These are phyloP conservation scores for Drosophila testacea DNA, from an alignment of 2,888 invertebrate genomes.

Conservation along the genomic window DNA sequence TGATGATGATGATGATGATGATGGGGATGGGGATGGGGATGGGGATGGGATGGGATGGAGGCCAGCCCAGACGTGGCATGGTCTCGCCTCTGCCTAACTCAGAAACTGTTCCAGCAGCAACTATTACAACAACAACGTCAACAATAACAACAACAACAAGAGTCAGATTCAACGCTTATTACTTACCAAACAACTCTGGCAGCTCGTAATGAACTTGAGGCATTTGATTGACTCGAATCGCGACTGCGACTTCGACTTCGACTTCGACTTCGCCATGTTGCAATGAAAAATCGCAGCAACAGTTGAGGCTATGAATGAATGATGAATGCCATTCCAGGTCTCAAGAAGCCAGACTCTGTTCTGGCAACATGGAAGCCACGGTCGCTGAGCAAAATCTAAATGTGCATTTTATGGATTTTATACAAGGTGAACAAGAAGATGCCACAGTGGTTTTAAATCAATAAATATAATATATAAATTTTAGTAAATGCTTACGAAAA, in stretches of 20 bases:
- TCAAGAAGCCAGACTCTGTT: conserved; percentile 19
- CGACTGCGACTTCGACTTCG: conserved; percentile 20
- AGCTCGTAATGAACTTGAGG: conserved; percentile 77
- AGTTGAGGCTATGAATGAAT: conserved; percentile 72
- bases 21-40: too few relatives aligned
- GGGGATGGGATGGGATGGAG: conserved; percentile 39
- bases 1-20: conserved; percentile 45
- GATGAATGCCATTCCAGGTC: conserved; percentile 65
- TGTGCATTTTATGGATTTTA: conserved; percentile 75
- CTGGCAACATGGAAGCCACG: conserved; percentile 54
- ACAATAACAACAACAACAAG: conserved; percentile 36
- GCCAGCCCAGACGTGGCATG: conserved; percentile 27
- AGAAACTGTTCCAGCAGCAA: conserved; percentile 57
- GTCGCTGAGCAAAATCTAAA: conserved; percentile 57
- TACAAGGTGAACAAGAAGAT: conserved; percentile 60
- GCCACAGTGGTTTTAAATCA: conserved; percentile 48
- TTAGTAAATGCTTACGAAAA: background rate
- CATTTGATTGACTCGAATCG: conserved; percentile 74
- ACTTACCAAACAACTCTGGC: conserved; percentile 75
- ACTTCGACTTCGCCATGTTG: conserved; percentile 63
- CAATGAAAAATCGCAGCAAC: conserved; percentile 63
- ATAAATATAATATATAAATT: background rate
- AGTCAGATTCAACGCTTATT: conserved; percentile 63
- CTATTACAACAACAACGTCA: conserved; percentile 51
- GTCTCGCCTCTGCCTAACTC: conserved; percentile 36